Conservation (phyloP, 2,797 vertebrate genomes). For the Phyllotis vaccarum region DNA sequence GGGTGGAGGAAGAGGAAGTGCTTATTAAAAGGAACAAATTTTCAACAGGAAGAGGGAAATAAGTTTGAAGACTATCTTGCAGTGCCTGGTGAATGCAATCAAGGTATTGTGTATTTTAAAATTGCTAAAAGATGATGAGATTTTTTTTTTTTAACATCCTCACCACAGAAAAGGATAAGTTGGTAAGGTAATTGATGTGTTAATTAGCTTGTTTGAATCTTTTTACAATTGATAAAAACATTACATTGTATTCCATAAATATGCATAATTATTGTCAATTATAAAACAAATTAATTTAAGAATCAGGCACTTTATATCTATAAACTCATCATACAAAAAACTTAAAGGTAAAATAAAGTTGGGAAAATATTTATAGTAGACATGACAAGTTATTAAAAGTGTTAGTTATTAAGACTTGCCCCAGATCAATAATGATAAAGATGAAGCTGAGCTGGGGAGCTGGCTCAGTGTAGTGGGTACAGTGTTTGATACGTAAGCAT, state of each 20-base stretch:
- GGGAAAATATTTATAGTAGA: background rate
- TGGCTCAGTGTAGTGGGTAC: background rate
- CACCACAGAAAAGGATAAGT: background rate
- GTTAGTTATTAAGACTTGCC: background rate
- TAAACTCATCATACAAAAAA: background rate
- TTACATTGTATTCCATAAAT: background rate
- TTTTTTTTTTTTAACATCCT: background rate
- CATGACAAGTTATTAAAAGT: background rate
- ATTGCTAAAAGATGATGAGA: background rate
- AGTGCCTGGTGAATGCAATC: background rate
- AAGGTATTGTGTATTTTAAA: background rate
- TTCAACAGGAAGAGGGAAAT: background rate
- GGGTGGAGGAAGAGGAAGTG: background rate
- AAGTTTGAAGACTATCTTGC: background rate
- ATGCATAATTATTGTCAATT: background rate
- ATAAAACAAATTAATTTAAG: background rate
- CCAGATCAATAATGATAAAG: background rate
- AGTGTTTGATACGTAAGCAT: background rate
- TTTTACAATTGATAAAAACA: background rate
- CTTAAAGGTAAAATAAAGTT: background rate
- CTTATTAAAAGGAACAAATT: background rate
- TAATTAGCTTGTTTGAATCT: constrained; percentile 3
- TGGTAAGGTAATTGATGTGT: background rate
- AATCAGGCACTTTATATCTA: background rate
- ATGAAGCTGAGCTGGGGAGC: background rate